Conservation (phyloP, 2,113 vertebrate genomes). For the Archilochus colubris region DNA sequence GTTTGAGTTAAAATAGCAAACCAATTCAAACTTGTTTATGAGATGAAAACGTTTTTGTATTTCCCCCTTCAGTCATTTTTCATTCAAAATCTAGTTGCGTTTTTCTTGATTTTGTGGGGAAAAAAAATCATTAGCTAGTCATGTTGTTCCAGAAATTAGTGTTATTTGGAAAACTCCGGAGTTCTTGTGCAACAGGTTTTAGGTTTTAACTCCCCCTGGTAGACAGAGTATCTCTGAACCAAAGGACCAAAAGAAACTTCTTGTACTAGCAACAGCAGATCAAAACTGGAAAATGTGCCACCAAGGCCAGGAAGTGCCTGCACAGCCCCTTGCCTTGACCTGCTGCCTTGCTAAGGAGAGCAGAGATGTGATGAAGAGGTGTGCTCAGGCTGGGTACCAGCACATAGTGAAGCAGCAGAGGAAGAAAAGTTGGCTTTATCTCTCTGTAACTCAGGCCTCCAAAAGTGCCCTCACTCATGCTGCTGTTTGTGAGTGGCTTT, state of each 20-base stretch:
- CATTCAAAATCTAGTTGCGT: not conserved
- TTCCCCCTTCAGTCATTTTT: not conserved
- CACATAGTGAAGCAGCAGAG: not conserved
- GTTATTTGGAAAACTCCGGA: not conserved
- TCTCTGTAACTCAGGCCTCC: not conserved
- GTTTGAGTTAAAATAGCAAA: slow-evolving; percentile 4
- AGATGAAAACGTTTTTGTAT: not conserved
- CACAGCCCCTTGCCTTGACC: not conserved
- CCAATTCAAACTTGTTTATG: not conserved
- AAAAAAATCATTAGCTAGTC: not conserved
- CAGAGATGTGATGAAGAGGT: accelerated
- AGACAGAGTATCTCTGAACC: not conserved
- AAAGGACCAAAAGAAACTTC: not conserved
- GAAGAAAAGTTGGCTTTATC: not conserved
- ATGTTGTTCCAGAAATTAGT: not conserved
- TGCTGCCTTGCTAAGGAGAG: not conserved
- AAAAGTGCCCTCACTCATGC: not conserved
- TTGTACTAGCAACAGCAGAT: not conserved
- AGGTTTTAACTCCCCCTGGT: not conserved
- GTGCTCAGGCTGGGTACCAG: not conserved
- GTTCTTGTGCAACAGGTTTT: not conserved
- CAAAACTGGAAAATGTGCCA: not conserved
- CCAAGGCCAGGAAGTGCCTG: not conserved
- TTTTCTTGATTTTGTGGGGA: not conserved
- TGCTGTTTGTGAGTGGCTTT: not conserved